Conservation (phyloP, 2,113 vertebrate genomes). For the Epinephelus fuscoguttatus region DNA sequence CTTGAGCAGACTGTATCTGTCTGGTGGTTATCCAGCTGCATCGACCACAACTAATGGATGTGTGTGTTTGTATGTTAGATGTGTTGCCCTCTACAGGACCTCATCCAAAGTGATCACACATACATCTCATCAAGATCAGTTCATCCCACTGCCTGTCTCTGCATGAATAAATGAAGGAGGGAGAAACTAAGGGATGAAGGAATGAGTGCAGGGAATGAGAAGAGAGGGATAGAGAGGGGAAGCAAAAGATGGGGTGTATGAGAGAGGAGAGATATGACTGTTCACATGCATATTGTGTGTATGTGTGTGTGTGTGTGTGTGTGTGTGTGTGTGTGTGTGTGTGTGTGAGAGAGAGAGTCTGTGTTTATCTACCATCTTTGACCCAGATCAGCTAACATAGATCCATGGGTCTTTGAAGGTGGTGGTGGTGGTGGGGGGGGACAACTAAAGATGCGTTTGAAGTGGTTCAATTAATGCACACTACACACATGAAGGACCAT, state of each 20-base stretch:
- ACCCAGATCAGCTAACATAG: constrained; percentile 77
- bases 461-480: constrained; percentile 79
- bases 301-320: constrained; percentile 19
- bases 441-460: constrained; percentile 75
- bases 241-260: constrained; percentile 34
- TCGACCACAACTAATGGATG: constrained; percentile 29
- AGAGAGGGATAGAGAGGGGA: constrained; percentile 1
- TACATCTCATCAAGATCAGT: constrained; percentile 28
- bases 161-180: constrained; percentile 62
- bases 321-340: constrained; percentile 19
- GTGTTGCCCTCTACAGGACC: constrained; percentile 52
- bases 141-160: constrained; percentile 47
- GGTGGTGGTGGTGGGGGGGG: constrained; percentile 43
- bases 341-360: neutral
- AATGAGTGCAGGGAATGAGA: constrained; percentile 46
- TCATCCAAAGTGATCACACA: constrained; percentile 40
- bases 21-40: constrained; percentile 44
- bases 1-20: constrained; percentile 24
- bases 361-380: constrained; percentile 59
- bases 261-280: constrained; percentile 28
- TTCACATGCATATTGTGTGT: constrained; percentile 3
- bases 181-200: constrained; percentile 52
- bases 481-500: constrained; percentile 78
- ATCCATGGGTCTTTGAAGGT: constrained; percentile 72
- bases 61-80: constrained; percentile 40